Percentiles rank a stretch among this genome's conserved stretches.
Conservation (phyloP, 2,113 vertebrate species). For the Bagarius yarrelli region DNA sequence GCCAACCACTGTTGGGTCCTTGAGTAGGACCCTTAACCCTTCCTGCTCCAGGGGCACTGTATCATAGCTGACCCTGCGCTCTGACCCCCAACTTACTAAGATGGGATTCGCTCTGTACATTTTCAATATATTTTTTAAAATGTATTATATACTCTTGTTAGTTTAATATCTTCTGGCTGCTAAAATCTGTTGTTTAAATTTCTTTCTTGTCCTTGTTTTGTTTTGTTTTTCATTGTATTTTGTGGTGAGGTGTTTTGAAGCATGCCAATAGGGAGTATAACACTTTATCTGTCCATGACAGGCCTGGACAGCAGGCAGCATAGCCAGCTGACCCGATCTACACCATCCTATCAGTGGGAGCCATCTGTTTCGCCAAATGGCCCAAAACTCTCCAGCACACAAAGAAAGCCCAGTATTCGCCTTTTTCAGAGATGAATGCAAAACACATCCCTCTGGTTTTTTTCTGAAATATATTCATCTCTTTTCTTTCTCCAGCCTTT, state of each 20-base stretch:
- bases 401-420: slow-evolving; percentile 4
- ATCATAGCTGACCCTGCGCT: no score
- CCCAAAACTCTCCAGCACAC: slow-evolving; percentile 35
- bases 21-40: no score
- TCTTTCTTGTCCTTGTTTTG: neutral
- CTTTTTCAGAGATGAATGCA: slow-evolving; percentile 20
- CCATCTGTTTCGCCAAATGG: slow-evolving; percentile 49
- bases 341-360: slow-evolving; percentile 37
- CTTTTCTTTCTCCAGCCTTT: slow-evolving; percentile 22
- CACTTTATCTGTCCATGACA: slow-evolving; percentile 50
- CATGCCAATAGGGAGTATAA: slow-evolving; percentile 43
- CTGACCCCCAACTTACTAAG: no score
- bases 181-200: neutral
- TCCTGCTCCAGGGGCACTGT: no score
- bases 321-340: slow-evolving; percentile 47
- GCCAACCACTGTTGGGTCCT: no score
- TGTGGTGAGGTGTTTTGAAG: neutral
- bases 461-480: slow-evolving; percentile 2
- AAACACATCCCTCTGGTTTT: slow-evolving; percentile 32
- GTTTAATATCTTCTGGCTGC: neutral
- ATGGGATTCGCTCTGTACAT: no score
- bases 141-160: no score
- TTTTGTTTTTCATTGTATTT: no score
- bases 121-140: no score
- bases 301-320: slow-evolving; percentile 30